phyloP scores from a whole-genome alignment of 2,888 invertebrate genomes.

The Tipula lateralis region DNA sequence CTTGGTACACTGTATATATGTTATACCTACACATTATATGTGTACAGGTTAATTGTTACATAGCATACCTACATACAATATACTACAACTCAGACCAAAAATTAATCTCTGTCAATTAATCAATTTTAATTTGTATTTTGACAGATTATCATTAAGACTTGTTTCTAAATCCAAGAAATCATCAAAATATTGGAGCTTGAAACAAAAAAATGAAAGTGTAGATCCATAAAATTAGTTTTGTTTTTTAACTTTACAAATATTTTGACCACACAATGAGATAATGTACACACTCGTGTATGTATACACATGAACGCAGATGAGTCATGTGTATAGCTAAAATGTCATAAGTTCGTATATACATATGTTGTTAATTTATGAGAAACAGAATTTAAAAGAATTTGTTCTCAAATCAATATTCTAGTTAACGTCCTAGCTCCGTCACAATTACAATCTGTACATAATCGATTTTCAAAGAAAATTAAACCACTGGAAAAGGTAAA shows the following conservation, averaged over 20 bases:
- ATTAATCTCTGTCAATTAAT: constrained; percentile 13
- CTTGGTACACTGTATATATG: background rate
- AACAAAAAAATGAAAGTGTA: background rate
- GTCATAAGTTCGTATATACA: background rate
- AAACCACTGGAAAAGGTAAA: no score
- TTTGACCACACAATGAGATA: background rate
- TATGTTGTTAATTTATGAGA: no score
- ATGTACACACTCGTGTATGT: background rate
- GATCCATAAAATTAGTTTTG: background rate
- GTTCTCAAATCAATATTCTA: no score
- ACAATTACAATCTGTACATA: no score
- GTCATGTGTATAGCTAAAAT: background rate
- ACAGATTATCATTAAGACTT: background rate
- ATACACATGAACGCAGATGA: no score
- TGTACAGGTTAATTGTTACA: background rate
- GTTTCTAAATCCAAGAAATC: background rate
- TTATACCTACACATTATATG: no score
- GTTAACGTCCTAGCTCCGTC: no score
- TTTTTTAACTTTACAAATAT: background rate
- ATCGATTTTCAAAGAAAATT: no score
- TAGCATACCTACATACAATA: background rate
- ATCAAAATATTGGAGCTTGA: background rate
- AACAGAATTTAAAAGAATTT: no score
- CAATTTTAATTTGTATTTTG: background rate
- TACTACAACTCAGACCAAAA: background rate